Evolutionary conservation across 1,140 invertebrate species (phyloP), one percentile per base, ranked within the genome.

Genomic region (Wasmannia auropunctata): DNA sequence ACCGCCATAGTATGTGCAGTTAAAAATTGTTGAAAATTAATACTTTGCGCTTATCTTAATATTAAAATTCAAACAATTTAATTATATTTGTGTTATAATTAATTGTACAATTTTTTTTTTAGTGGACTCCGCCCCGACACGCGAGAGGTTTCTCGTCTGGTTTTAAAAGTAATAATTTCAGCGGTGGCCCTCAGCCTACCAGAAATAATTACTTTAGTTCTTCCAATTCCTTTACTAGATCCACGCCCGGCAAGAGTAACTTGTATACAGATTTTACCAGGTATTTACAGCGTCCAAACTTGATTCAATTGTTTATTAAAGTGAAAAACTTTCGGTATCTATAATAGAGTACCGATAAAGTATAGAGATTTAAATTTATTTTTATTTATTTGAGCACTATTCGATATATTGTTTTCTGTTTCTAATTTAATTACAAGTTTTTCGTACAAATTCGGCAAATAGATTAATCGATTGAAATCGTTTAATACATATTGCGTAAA

Each of bases 1-100:
- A n/a, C n/a, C n/a, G n/a, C n/a, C n/a, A n/a, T n/a, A n/a, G n/a
- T n/a, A n/a, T n/a, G n/a, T n/a, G n/a, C n/a, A n/a, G n/a, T n/a
- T n/a, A n/a, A n/a, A 95, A 95, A 72, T 75, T 70, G 3, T 70
- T 46, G n/a, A 16, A 56, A 76, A 8, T 10, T 14, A 51, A 37
- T 49, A 54, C 34, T 60, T 58, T 62, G 31, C 22, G 25, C 3
- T 76, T 58, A 19, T 16, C 51, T 2, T 28, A 40, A 72, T 19
- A 88, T 90, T 92, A 5, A 89, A 86, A 25, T 56, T 94, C n/a
- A 10, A 67, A 93, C 93, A 11, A 7, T 77, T 79, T 0, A 51
- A 34, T 25, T 34, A 25, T 3, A 56, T 67, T 5, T 56, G 0
- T 70, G 8, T 25, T n/a, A 28, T 56, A 46, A 67, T 25, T 79